These are phyloP conservation scores for Bradypodion ventrale DNA, from an alignment of 2,797 vertebrate species.

Conservation along the genomic window DNA sequence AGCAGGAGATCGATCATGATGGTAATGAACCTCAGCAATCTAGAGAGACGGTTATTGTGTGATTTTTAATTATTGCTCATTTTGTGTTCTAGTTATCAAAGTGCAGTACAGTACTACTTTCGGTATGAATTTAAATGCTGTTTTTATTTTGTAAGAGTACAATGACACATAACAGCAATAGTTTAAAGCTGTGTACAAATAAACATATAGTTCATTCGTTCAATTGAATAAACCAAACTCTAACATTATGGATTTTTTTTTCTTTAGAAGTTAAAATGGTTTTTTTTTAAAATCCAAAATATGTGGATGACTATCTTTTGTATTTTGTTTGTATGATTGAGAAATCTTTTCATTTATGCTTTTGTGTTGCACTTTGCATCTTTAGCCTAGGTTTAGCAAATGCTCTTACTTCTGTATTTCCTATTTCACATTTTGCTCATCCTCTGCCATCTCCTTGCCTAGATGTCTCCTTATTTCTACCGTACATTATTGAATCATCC, in stretches of 20 bases:
- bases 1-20: too few species aligned
- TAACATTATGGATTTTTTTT: not conserved
- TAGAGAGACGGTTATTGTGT: too few species aligned
- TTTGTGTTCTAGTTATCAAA: not conserved
- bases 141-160: not conserved
- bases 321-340: not conserved
- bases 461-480: not conserved
- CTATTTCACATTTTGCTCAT: not conserved
- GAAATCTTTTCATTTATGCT: not conserved
- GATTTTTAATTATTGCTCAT: too few species aligned
- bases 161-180: not conserved
- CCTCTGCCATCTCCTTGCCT: not conserved
- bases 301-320: not conserved
- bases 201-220: not conserved
- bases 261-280: not conserved
- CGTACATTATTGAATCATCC: not conserved
- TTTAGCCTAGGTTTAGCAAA: not conserved
- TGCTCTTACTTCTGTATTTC: not conserved
- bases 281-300: not conserved
- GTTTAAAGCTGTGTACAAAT: not conserved
- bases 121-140: constrained; percentile 16
- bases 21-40: too few species aligned
- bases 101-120: too few species aligned
- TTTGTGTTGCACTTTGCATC: not conserved
- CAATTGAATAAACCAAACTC: not conserved